These are phyloP conservation scores for Spea multiplicata DNA, from an alignment of 2,113 vertebrate species.

Conservation along the genomic window DNA sequence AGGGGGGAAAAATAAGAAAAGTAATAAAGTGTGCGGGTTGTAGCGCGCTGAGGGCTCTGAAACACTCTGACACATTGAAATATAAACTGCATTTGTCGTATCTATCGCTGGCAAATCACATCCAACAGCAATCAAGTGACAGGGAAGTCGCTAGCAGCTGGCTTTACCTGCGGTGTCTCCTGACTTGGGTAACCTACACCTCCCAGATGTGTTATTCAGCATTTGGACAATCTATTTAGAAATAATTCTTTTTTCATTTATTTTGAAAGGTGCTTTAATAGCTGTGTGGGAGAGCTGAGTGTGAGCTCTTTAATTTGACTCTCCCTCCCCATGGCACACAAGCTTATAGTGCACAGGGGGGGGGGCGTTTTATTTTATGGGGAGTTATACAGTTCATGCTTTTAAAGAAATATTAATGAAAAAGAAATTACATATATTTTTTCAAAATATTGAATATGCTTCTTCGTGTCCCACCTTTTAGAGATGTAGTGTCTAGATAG, in stretches of 20 bases:
- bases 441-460: no score
- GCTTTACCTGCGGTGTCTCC: slow-evolving; percentile 11
- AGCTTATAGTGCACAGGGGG: no score
- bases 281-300: no score
- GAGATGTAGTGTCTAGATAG: no score
- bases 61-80: slow-evolving; percentile 83
- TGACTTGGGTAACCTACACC: slow-evolving; percentile 2
- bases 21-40: slow-evolving; percentile 78
- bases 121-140: slow-evolving; percentile 71
- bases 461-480: no score
- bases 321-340: no score
- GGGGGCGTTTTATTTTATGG: no score
- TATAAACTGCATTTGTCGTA: slow-evolving; percentile 82
- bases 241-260: background rate
- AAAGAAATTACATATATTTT: no score
- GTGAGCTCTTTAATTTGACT: no score
- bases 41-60: slow-evolving; percentile 73
- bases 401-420: no score
- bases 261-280: no score
- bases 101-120: slow-evolving; percentile 70
- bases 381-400: no score
- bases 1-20: slow-evolving; percentile 62
- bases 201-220: background rate
- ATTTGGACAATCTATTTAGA: background rate
- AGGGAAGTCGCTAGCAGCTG: slow-evolving; percentile 57